Evolutionary conservation across 2,797 vertebrate species (phyloP).

Genomic region (Rhynchonycteris naso): DNA sequence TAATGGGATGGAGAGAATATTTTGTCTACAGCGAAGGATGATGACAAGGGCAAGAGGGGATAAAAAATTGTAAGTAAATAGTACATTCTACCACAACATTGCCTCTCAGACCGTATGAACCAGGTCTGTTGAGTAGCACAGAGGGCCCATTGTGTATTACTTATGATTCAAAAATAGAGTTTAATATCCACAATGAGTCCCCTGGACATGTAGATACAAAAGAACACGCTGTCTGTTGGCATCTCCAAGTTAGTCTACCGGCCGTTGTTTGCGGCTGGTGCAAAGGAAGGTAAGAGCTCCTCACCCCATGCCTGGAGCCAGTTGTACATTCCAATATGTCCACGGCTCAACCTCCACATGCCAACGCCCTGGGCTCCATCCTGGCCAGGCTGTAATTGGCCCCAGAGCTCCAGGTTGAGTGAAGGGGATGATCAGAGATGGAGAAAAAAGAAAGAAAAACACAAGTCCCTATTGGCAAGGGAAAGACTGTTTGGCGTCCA

Average conservation of each 20-base stretch:
- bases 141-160: background rate
- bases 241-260: background rate
- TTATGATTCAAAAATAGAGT: background rate
- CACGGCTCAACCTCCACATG: constrained; percentile 50
- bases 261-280: background rate
- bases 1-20: background rate
- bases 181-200: background rate
- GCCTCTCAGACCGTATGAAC: background rate
- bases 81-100: background rate
- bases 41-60: background rate
- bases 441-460: constrained; percentile 61
- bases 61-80: constrained; percentile 3
- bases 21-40: background rate
- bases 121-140: background rate
- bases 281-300: background rate
- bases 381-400: constrained; percentile 61
- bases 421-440: constrained; percentile 61
- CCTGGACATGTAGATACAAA: background rate
- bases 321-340: constrained; percentile 41
- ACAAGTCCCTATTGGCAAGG: constrained; percentile 18
- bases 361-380: constrained; percentile 59
- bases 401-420: constrained; percentile 69
- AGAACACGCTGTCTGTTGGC: accelerated
- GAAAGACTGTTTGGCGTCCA: constrained; percentile 72
- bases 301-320: background rate